These are phyloP conservation scores for Clarias fuscus DNA, from an alignment of 2,797 vertebrate species.

Conservation along the genomic window DNA sequence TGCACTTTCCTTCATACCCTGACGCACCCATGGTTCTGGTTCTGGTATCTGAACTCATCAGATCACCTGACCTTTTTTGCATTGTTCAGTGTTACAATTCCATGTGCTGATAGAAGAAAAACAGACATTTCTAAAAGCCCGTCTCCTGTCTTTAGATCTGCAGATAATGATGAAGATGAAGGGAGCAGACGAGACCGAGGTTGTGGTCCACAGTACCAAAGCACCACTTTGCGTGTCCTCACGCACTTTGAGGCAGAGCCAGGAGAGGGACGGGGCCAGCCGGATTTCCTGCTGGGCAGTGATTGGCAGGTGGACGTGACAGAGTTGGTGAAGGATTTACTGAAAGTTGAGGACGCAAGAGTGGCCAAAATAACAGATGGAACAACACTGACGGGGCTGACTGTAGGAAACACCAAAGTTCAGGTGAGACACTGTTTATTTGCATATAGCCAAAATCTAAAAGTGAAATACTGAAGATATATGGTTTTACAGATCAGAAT, in stretches of 20 bases:
- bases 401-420: slow-evolving; percentile 83
- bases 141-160: slow-evolving; percentile 58
- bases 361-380: slow-evolving; percentile 75
- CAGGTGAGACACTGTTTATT: slow-evolving; percentile 74
- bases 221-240: slow-evolving; percentile 84
- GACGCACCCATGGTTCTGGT: no score
- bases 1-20: no score
- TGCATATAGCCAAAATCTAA: background rate
- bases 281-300: slow-evolving; percentile 79
- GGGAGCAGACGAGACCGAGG: slow-evolving; percentile 71
- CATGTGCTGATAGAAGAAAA: background rate
- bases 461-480: background rate
- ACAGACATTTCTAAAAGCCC: background rate
- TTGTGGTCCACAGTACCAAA: slow-evolving; percentile 85
- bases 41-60: no score
- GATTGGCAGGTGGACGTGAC: slow-evolving; percentile 95
- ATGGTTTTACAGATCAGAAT: background rate
- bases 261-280: slow-evolving; percentile 74
- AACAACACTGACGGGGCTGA: slow-evolving; percentile 79
- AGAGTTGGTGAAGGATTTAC: slow-evolving; percentile 82
- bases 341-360: slow-evolving; percentile 81
- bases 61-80: no score
- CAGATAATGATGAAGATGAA: slow-evolving; percentile 68
- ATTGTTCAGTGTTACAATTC: background rate
- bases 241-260: slow-evolving; percentile 88